A percentile compares a stretch with the other conserved stretches of the same genome.
These are phyloP conservation scores for Trissolcus japonicus DNA, from an alignment of 2,888 invertebrate species.

Conservation along the genomic window DNA sequence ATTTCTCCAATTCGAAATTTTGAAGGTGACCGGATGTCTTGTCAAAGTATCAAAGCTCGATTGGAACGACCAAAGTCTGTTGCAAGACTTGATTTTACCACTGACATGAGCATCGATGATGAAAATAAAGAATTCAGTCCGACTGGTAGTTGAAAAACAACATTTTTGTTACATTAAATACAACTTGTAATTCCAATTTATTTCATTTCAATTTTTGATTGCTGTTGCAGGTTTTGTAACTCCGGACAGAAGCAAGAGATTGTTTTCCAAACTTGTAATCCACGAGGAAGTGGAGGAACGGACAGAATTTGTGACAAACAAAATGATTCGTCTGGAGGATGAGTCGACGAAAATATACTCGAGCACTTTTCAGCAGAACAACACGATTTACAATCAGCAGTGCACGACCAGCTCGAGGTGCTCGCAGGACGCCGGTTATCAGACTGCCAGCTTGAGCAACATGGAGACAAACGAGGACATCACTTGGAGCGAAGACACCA, in stretches of 20 bases:
- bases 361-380: slow-evolving; percentile 61
- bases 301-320: not conserved
- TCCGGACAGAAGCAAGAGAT: slow-evolving; percentile 5
- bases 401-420: slow-evolving; percentile 58
- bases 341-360: slow-evolving; percentile 61
- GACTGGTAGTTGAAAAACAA: not conserved
- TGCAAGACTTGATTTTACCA: slow-evolving; percentile 66
- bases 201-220: not conserved
- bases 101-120: slow-evolving; percentile 68
- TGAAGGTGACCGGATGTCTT: slow-evolving; percentile 61
- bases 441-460: slow-evolving; percentile 69
- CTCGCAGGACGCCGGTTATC: slow-evolving; percentile 72
- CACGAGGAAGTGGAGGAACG: not conserved
- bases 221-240: slow-evolving; percentile 6
- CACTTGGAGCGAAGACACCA: slow-evolving; percentile 69
- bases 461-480: slow-evolving; percentile 62
- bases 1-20: slow-evolving; percentile 69
- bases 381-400: slow-evolving; percentile 64
- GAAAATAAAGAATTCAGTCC: slow-evolving; percentile 31
- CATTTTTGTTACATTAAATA: not conserved
- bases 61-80: slow-evolving; percentile 61
- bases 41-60: slow-evolving; percentile 62
- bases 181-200: not conserved
- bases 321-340: not conserved
- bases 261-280: no score